Base-by-base conservation (phyloP, 2,888 invertebrate genomes). In the Euzetes globulus region DNA sequence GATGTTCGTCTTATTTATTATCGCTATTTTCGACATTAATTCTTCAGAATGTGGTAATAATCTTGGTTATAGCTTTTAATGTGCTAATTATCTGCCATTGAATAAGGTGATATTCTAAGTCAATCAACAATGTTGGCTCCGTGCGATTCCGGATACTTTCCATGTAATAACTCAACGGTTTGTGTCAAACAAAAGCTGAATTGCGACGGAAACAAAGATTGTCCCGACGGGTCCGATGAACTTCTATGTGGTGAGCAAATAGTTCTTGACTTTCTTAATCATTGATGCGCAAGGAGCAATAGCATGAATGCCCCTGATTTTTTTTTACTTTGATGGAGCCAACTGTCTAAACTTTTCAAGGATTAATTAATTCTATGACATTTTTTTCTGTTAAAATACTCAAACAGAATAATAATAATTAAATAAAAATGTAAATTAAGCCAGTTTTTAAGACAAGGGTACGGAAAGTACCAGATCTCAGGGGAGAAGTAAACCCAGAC, bases 211-310 rank as follows among this genome's bases (percentile, higher is more conserved):
- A 60, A 74, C 17, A 29, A 50, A 3, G 77, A 78, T 55, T 78
- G 78, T 70, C 74, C 75, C 15, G 78, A 78, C 74, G 78, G 77
- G 0, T 77, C 77, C 0, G 78, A 78, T 73, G 78, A 78, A 70
- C 68, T 72, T 74, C 55, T 75, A 50, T 78, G 78, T 33, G 77
- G 78, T 78, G 13, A 52, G 27, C 22, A 58, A 6, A 9, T 27
- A 4, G 15, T 4, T 17, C 19, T 9, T 63, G 17, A n/a, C 3
- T 1, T 9, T 9, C 13, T 41, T 41, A 9, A 41, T 41, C 13
- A 41, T 11, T n/a, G n/a, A n/a, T n/a, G n/a, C n/a, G n/a, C n/a
- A n/a, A n/a, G n/a, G n/a, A n/a, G n/a, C n/a, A n/a, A n/a, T n/a
- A n/a, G n/a, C n/a, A n/a, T n/a, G n/a, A n/a, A n/a, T n/a, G n/a